Evolutionary conservation across 2,113 vertebrate species (phyloP).

Genomic region (Syngnathoides biaculeatus): DNA sequence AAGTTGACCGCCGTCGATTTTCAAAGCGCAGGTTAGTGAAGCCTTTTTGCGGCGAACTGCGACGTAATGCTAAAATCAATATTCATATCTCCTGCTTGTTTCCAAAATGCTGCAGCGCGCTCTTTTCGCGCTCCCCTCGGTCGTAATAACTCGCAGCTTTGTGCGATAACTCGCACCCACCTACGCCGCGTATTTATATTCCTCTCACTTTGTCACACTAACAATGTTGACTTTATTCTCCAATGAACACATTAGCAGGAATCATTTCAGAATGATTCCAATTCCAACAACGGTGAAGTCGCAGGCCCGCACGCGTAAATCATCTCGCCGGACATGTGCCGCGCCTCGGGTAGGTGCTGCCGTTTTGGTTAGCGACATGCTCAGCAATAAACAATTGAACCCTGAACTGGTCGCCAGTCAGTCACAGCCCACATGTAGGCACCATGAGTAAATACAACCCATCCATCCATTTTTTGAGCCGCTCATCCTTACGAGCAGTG

Average conservation of each 20-base stretch:
- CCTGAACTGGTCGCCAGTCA: no score
- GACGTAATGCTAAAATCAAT: neutral
- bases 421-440: no score
- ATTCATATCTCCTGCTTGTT: neutral
- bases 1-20: neutral
- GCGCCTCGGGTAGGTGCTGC: no score
- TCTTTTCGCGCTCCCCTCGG: slow-evolving; percentile 1
- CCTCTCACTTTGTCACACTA: slow-evolving; percentile 1
- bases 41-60: neutral
- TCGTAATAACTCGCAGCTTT: neutral
- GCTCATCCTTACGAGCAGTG: no score
- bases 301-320: neutral
- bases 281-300: neutral
- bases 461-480: no score
- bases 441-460: no score
- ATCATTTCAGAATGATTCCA: neutral
- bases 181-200: slow-evolving; percentile 3
- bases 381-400: no score
- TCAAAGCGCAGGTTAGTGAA: neutral
- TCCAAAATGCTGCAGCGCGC: neutral
- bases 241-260: neutral
- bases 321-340: no score
- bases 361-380: no score
- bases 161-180: neutral
- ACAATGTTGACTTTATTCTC: neutral